Evolutionary conservation across 2,113 vertebrate species (phyloP).

Genomic region (Burhinus oedicnemus): DNA sequence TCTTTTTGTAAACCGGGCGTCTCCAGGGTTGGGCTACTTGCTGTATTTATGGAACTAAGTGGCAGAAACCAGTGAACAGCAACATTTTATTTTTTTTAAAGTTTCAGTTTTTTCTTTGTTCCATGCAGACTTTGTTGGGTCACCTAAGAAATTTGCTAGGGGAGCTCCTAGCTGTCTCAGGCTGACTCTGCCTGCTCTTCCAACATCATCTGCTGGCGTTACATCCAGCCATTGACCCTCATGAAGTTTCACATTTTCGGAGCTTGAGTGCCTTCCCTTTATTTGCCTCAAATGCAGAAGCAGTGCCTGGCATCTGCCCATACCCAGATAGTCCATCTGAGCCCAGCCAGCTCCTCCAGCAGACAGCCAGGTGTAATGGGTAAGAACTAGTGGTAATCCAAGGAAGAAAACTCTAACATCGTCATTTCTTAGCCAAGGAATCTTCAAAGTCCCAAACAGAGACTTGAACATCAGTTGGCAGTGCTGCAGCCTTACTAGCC

Average conservation of each 20-base stretch:
- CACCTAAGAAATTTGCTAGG: neutral
- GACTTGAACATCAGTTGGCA: neutral
- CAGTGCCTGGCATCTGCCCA: neutral
- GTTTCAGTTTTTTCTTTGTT: neutral
- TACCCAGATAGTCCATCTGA: neutral
- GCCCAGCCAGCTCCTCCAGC: neutral
- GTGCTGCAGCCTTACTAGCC: neutral
- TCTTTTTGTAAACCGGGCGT: rapidly evolving
- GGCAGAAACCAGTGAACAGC: neutral
- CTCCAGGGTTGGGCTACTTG: neutral
- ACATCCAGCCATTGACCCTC: neutral
- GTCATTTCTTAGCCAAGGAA: neutral
- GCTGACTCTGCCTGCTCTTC: neutral
- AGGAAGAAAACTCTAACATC: neutral
- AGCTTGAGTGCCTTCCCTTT: neutral
- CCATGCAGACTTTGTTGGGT: neutral
- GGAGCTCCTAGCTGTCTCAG: neutral
- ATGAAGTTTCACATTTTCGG: neutral
- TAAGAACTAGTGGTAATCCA: neutral
- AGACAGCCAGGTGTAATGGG: neutral
- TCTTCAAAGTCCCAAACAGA: neutral
- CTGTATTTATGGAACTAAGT: neutral
- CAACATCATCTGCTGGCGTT: neutral
- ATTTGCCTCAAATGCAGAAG: neutral
- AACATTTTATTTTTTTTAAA: neutral